phyloP scores from a whole-genome alignment of 2,113 vertebrate species.

The Pelobates fuscus region DNA sequence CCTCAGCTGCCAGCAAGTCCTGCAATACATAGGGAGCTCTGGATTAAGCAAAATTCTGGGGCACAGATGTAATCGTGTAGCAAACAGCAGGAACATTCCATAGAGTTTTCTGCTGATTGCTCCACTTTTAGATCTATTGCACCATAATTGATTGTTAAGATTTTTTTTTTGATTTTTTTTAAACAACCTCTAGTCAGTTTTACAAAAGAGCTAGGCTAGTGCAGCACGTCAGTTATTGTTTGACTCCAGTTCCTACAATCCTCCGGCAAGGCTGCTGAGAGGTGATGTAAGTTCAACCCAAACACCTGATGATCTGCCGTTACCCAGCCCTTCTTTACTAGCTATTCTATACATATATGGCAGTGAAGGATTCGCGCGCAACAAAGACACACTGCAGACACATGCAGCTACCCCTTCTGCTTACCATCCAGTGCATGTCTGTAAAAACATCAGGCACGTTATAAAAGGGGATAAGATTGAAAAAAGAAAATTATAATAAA shows the following conservation, averaged over 20 bases:
- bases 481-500: not conserved
- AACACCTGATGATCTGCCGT: not conserved
- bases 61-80: too few species aligned
- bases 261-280: not conserved
- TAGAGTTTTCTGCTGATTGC: too few species aligned
- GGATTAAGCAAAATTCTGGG: not conserved
- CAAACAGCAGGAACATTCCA: too few species aligned
- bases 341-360: not conserved
- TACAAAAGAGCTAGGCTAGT: not conserved
- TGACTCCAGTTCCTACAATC: not conserved
- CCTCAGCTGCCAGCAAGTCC: not conserved
- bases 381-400: conserved; percentile 30
- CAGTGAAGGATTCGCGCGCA: not conserved
- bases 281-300: not conserved
- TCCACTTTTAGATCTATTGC: too few species aligned
- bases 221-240: not conserved
- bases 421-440: conserved; percentile 43
- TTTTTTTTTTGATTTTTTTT: too few species aligned
- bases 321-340: not conserved
- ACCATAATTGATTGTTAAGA: too few species aligned
- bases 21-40: not conserved
- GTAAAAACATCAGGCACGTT: conserved; percentile 11
- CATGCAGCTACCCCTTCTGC: conserved; percentile 33
- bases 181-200: too few species aligned
- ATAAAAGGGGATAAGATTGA: conserved; percentile 22